These are phyloP conservation scores for Micropterix aruncella DNA, from an alignment of 2,888 invertebrate genomes.

Conservation along the genomic window DNA sequence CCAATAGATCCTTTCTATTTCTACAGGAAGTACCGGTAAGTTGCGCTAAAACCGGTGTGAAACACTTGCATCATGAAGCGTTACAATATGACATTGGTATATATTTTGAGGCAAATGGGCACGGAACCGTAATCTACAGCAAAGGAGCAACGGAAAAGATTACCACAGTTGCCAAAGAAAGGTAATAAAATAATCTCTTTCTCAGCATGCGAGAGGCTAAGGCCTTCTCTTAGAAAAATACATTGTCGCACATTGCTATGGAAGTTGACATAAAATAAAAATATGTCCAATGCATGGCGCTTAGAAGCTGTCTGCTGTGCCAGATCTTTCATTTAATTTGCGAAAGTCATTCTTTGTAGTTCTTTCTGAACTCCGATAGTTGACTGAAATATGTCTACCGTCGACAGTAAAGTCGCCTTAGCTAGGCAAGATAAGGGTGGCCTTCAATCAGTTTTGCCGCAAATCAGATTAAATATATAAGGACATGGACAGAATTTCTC, in stretches of 20 bases:
- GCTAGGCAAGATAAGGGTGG: too few relatives aligned
- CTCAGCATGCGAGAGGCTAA: background rate
- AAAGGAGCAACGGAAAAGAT: conserved; percentile 46
- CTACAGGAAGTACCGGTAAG: conserved; percentile 77
- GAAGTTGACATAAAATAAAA: background rate
- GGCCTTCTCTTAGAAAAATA: background rate
- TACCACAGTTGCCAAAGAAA: conserved; percentile 29
- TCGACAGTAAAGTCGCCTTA: too few relatives aligned
- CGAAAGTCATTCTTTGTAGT: too few relatives aligned
- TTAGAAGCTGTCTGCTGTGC: too few relatives aligned
- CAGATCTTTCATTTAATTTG: too few relatives aligned
- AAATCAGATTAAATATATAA: too few relatives aligned
- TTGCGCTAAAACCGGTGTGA: conserved; percentile 92
- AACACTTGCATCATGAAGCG: conserved; percentile 89
- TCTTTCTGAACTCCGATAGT: too few relatives aligned
- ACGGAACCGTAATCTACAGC: conserved; percentile 88
- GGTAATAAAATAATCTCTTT: conserved; percentile 16
- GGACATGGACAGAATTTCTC: too few relatives aligned
- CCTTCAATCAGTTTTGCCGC: too few relatives aligned
- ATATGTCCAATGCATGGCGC: too few relatives aligned
- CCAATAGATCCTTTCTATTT: too few relatives aligned
- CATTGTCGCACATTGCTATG: background rate
- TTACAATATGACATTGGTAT: conserved; percentile 85
- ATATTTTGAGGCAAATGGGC: conserved; percentile 99
- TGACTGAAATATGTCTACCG: too few relatives aligned